Conservation (phyloP, 2,888 invertebrate species). For the Pammene fasciana region DNA sequence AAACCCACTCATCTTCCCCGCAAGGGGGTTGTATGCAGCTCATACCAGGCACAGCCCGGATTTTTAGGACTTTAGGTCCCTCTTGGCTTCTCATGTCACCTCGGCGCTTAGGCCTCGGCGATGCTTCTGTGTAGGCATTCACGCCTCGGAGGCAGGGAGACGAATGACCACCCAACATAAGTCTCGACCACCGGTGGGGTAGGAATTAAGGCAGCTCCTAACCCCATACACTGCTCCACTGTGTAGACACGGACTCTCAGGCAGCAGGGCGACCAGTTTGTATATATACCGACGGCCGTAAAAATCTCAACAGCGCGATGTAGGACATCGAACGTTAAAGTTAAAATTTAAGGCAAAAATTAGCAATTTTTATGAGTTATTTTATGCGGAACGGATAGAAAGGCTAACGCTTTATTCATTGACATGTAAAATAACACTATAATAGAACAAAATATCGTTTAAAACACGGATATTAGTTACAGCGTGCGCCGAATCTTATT, state of each 20-base stretch:
- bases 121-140: background rate
- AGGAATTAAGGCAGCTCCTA: slow-evolving; percentile 28
- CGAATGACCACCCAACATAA: slow-evolving; percentile 23
- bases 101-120: slow-evolving; percentile 1
- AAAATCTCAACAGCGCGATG: slow-evolving; percentile 1
- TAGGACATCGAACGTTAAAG: background rate
- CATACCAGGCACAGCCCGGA: slow-evolving; percentile 6
- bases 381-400: background rate
- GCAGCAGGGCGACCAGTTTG: background rate
- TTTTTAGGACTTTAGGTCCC: background rate
- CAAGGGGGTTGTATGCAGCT: background rate
- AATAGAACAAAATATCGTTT: background rate
- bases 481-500: background rate
- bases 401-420: background rate
- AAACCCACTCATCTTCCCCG: background rate
- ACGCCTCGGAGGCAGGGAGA: slow-evolving; percentile 11
- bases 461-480: background rate
- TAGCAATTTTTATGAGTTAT: background rate
- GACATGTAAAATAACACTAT: background rate
- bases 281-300: slow-evolving; percentile 5
- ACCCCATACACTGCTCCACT: slow-evolving; percentile 33
- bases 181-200: slow-evolving; percentile 28
- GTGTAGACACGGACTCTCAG: slow-evolving; percentile 33
- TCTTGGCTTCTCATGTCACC: background rate
- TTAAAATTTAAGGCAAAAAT: background rate